phyloP scores from a whole-genome alignment of 2,888 invertebrate genomes.

The Melinaea menophilus region DNA sequence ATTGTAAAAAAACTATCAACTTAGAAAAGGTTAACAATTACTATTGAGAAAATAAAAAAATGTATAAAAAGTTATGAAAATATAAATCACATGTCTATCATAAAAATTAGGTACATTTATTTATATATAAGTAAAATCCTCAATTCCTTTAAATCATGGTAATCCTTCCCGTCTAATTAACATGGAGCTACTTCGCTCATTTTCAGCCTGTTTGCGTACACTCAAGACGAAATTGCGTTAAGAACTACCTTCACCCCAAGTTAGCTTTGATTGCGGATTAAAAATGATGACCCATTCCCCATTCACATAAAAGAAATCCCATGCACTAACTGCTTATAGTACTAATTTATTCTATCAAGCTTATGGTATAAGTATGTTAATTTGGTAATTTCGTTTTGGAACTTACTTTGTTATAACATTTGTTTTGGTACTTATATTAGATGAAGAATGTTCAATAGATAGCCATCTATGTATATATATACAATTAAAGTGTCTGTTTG shows the following conservation, averaged over 20 bases:
- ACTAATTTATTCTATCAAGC: conserved; percentile 20
- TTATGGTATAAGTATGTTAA: conserved; percentile 1
- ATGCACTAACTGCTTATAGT: conserved; percentile 17
- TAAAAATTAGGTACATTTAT: not conserved
- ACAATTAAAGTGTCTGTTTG: no score
- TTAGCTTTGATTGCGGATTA: conserved; percentile 43
- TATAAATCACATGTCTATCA: no score
- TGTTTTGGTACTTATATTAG: no score
- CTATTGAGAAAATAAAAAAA: no score
- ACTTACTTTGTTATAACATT: not conserved
- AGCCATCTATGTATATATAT: no score
- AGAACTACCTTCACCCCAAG: conserved; percentile 40
- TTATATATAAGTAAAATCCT: not conserved
- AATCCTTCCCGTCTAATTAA: conserved; percentile 53
- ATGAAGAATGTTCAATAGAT: no score
- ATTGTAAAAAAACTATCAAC: no score
- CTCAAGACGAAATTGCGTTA: conserved; percentile 50
- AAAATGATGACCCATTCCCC: conserved; percentile 39
- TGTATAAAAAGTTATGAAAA: no score
- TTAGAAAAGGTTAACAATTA: no score
- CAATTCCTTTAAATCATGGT: conserved; percentile 8
- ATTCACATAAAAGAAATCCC: conserved; percentile 20
- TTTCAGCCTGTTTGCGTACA: conserved; percentile 58
- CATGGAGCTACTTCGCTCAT: conserved; percentile 49
- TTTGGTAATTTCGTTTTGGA: conserved; percentile 1